Evolutionary conservation across 2,113 vertebrate genomes (phyloP).

Genomic region (Anas platyrhynchos): DNA sequence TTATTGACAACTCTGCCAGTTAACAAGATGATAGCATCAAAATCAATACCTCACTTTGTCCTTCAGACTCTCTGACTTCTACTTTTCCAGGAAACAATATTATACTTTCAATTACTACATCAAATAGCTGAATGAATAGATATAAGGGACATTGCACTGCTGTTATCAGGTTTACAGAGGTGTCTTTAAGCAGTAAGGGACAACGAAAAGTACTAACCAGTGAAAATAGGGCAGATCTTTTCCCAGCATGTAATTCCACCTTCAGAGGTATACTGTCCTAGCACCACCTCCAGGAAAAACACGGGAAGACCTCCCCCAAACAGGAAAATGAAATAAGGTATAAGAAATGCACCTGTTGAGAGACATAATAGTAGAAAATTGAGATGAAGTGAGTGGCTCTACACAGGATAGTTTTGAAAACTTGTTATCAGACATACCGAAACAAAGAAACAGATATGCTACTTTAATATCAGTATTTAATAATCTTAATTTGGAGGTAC

Average conservation of each 20-base stretch:
- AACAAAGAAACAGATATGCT: not conserved
- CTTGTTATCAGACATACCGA: not conserved
- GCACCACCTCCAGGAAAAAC: constrained; percentile 97
- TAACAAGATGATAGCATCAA: constrained; percentile 22
- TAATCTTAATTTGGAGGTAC: not conserved
- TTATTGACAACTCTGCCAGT: not conserved
- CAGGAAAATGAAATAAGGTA: constrained; percentile 98
- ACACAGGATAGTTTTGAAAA: not conserved
- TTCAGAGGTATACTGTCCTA: constrained; percentile 98
- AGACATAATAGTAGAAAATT: not conserved
- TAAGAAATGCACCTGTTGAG: constrained; percentile 94
- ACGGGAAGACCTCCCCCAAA: constrained; percentile 97
- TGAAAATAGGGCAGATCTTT: constrained; percentile 97
- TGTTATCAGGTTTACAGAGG: not conserved
- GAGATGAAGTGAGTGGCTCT: not conserved
- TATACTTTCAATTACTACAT: not conserved
- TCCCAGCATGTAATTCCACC: constrained; percentile 99
- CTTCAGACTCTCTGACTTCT: constrained; percentile 43
- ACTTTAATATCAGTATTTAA: not conserved
- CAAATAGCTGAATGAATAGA: not conserved
- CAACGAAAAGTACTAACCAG: constrained; percentile 82
- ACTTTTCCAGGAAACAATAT: constrained; percentile 32
- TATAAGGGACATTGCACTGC: not conserved
- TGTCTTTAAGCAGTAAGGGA: not conserved
- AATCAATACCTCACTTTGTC: constrained; percentile 40